Conservation (phyloP, 2,113 vertebrate genomes). For the Albula glossodonta region DNA sequence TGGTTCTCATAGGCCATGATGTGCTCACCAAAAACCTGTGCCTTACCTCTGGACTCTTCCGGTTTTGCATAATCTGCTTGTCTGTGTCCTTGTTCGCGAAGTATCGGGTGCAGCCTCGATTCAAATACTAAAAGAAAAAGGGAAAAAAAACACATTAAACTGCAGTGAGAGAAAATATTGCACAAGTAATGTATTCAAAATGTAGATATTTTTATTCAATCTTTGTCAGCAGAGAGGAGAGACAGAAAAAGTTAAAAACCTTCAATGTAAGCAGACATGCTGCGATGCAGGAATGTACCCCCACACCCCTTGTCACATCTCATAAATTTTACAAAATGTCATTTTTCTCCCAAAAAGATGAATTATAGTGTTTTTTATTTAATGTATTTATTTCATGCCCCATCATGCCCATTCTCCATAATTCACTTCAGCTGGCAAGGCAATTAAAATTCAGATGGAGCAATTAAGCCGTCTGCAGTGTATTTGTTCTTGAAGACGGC, state of each 20-base stretch:
- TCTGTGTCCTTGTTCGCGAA: constrained; percentile 93
- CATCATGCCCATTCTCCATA: background rate
- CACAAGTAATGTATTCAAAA: no score
- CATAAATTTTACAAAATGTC: background rate
- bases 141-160: constrained; percentile 39
- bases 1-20: background rate
- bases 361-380: background rate
- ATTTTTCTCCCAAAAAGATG: background rate
- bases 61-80: constrained; percentile 93
- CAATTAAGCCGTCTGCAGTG: background rate
- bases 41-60: constrained; percentile 93
- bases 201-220: no score
- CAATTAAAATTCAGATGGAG: background rate
- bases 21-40: background rate
- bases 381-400: background rate
- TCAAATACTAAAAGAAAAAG: constrained; percentile 82
- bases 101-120: constrained; percentile 92
- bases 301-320: background rate
- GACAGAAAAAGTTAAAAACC: no score
- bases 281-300: no score
- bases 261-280: no score
- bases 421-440: background rate
- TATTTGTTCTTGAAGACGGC: background rate
- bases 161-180: no score
- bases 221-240: no score